Evolutionary conservation across 2,888 invertebrate species (phyloP).

Genomic region (Falcaria lacertinaria): DNA sequence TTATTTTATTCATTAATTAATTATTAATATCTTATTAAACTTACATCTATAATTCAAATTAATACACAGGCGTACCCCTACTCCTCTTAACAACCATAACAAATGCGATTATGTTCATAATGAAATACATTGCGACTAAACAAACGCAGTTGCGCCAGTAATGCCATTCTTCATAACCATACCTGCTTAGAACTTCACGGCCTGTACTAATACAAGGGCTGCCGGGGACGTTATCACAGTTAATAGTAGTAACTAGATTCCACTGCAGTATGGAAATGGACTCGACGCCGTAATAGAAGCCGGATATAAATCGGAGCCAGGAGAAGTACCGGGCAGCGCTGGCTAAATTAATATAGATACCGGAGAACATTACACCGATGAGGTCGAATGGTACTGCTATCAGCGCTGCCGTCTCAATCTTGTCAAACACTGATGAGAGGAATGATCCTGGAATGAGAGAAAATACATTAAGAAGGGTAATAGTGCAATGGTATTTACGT

Average conservation of each 20-base stretch:
- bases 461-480: too few relatives aligned
- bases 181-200: conserved; percentile 76
- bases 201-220: conserved; percentile 82
- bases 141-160: conserved; percentile 67
- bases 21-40: too few relatives aligned
- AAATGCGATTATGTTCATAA: conserved; percentile 62
- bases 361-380: conserved; percentile 82
- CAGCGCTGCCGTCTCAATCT: conserved; percentile 82
- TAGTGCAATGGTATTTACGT: too few relatives aligned
- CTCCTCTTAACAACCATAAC: conserved; percentile 65
- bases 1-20: too few relatives aligned
- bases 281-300: conserved; percentile 85
- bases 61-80: conserved; percentile 69
- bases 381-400: conserved; percentile 85
- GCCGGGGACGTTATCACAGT: conserved; percentile 74
- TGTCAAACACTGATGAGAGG: conserved; percentile 85
- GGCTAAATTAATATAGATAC: conserved; percentile 83
- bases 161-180: conserved; percentile 69
- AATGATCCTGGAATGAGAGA: conserved; percentile 76
- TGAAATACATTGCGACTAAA: conserved; percentile 52
- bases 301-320: conserved; percentile 83
- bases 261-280: conserved; percentile 85
- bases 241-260: conserved; percentile 79
- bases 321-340: conserved; percentile 72
- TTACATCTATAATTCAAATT: conserved; percentile 3